Base-by-base conservation (phyloP, 2,113 vertebrate genomes). In the Andinoacara biseriatus region DNA sequence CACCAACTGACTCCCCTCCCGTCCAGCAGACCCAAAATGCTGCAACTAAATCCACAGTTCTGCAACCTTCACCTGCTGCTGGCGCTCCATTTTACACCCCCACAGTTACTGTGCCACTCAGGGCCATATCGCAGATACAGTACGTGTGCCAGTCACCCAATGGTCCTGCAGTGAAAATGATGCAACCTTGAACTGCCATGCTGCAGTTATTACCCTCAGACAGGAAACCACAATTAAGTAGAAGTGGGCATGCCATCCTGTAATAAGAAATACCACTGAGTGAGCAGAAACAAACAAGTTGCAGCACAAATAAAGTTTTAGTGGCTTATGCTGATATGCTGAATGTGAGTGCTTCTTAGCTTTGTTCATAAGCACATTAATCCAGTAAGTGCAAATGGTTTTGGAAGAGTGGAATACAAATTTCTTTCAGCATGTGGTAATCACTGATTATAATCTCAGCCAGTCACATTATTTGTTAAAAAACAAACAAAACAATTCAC, bases 21-120 rank as follows among this genome's bases (percentile, higher is more conserved):
- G 80, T 84, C 81, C 77, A 58, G 58, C 0, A 14, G 38, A 85
- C 77, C 79, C 83, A 76, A 86, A 90, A 80, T 2, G n/a, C 56
- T 63, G 77, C 33, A 35, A 79, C 87, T 77, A 87, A 90, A 89
- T 83, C 80, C 65, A 58, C 61, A 82, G 83, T 87, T 76, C 79
- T 77, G 35, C 56, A 40, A 52, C 63, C 40, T 59, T 87, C 62
- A 86, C 83, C 74, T 82, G 65, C 76, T 80, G 76, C 82, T 57
- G 62, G 29, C 3, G 17, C 60, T 74, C 43, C 81, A 86, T 87
- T 87, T 65, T 65, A 75, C 22, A 5, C 11, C 78, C 61, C 74
- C 22, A 18, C 60, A 67, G 74, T 74, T 52, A 82, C 31, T 26
- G 61, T 65, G 76, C 22, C 63, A 58, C 59, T 78, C 5, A 3